Conservation (phyloP, 2,888 invertebrate genomes). For the Cosmia trapezina region DNA sequence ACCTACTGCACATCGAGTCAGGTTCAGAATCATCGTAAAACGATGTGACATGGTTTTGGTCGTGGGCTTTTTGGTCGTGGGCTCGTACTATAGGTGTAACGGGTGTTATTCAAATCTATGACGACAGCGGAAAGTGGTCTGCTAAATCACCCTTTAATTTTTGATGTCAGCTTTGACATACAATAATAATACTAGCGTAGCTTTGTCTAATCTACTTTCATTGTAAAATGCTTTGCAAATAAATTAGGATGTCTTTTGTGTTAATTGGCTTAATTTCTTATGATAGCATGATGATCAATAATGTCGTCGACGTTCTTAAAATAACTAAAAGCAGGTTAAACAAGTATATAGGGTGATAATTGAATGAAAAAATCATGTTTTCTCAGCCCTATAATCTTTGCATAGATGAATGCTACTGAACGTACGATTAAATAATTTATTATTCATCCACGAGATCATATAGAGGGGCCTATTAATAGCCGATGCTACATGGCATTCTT, state of each 20-base stretch:
- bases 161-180: background rate
- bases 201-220: background rate
- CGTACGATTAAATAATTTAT: constrained; percentile 43
- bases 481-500: constrained; percentile 11
- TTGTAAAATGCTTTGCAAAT: background rate
- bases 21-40: too few species aligned
- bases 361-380: background rate
- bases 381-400: constrained; percentile 13
- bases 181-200: background rate
- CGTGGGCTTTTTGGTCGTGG: too few species aligned
- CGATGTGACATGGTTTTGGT: too few species aligned
- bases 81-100: too few species aligned
- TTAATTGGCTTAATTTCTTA: background rate
- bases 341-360: background rate
- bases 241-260: too few species aligned
- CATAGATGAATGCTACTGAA: constrained; percentile 24
- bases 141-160: background rate
- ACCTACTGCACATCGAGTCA: too few species aligned
- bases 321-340: background rate
- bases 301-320: background rate
- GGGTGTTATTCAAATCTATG: background rate
- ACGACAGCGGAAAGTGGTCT: background rate
- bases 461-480: constrained; percentile 24
- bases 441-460: constrained; percentile 16
- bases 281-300: background rate